Base-by-base conservation (phyloP, 53 echinoderm and acorn worm genomes). In the Echinometra lucunter region DNA sequence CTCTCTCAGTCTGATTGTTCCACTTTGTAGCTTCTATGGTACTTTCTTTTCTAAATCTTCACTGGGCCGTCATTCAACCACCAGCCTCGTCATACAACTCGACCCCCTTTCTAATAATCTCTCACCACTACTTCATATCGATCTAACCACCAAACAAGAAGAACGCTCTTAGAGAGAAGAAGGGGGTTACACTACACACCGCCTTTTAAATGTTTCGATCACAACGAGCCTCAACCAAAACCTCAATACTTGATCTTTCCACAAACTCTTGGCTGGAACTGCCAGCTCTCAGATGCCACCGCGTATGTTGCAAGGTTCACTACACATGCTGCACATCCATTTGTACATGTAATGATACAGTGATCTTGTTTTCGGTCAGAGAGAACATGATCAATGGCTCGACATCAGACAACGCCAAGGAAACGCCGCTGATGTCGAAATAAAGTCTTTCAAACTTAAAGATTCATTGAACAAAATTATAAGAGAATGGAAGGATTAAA, bases 11-110 rank as follows among this genome's bases (percentile, higher is more conserved):
- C 38, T 78, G 38, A 78, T 78, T 78, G 78, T 78, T 78, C 78
- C 78, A 78, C 40, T 78, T 78, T 78, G 78, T 78, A 78, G 78
- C 38, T 78, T 78, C 78, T 78, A 78, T 78, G 42, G 78, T 78
- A 42, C 42, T 78, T 23, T 40, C 38, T 78, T 78, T 78, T 78
- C 38, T 40, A 42, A 78, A 40, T 18, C 78, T 78, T 78, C 42
- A 78, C 38, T 40, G 38, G 78, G 78, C 37, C 78, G 42, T 78
- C 78, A 78, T 78, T 78, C 37, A 78, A 78, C 78, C 78, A 78
- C 78, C 78, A 38, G 78, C 78, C 19, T 78, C 21, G 38, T 42
- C 78, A 78, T 38, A 78, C 78, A 78, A 35, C 78, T 78, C 13
- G 42, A 38, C 78, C 78, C n/a, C 78, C 78, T 78, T 17, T 78